phyloP scores from a whole-genome alignment of 2,888 invertebrate species.

The Agonopterix arenella region DNA sequence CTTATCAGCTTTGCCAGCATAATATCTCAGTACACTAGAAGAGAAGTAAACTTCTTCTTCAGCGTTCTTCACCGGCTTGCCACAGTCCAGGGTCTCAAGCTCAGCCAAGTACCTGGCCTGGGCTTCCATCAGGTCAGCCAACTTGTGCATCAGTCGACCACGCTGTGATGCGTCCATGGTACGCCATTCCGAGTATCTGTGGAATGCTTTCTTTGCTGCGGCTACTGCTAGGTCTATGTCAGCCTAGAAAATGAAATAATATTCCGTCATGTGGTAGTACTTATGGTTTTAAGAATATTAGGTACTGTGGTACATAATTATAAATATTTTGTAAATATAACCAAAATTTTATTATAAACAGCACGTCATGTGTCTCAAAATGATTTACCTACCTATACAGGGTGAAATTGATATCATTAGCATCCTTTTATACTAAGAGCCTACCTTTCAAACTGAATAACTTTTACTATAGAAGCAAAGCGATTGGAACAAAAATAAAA shows the following conservation, averaged over 20 bases:
- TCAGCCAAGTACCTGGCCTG: constrained; percentile 86
- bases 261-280: too few relatives aligned
- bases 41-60: constrained; percentile 81
- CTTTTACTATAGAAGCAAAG: too few relatives aligned
- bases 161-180: constrained; percentile 88
- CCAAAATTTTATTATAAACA: too few relatives aligned
- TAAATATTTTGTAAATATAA: too few relatives aligned
- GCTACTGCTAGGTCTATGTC: constrained; percentile 89
- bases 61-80: constrained; percentile 89
- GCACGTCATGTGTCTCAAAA: too few relatives aligned
- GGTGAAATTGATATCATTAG: too few relatives aligned
- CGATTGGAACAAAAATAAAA: too few relatives aligned
- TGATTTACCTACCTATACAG: too few relatives aligned
- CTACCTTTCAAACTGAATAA: too few relatives aligned
- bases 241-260: constrained; percentile 62
- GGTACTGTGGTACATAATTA: too few relatives aligned
- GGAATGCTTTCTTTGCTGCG: constrained; percentile 87
- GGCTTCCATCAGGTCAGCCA: constrained; percentile 87
- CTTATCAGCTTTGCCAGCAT: constrained; percentile 96
- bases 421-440: too few relatives aligned
- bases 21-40: constrained; percentile 84
- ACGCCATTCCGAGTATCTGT: constrained; percentile 85
- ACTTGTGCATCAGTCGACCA: constrained; percentile 81
- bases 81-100: constrained; percentile 96
- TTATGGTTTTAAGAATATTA: too few relatives aligned